These are phyloP conservation scores for Eumacrocentrus americanus DNA, from an alignment of 2,888 invertebrate genomes.

Conservation along the genomic window DNA sequence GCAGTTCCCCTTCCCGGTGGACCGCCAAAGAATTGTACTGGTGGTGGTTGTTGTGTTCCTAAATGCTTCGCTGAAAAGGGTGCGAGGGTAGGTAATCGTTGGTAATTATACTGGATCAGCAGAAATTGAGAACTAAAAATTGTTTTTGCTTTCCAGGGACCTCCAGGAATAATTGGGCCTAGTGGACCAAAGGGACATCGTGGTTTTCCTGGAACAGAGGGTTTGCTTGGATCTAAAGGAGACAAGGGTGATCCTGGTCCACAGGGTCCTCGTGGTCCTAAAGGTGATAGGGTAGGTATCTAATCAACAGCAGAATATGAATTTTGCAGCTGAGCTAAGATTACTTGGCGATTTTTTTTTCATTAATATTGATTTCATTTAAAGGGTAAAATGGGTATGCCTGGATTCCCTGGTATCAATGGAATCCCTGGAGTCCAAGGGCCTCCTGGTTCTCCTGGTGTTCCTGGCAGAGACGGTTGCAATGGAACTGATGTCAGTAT, in stretches of 20 bases:
- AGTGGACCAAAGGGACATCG: slow-evolving; percentile 77
- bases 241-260: slow-evolving; percentile 87
- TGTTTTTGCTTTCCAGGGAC: slow-evolving; percentile 65
- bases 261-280: slow-evolving; percentile 79
- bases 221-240: slow-evolving; percentile 86
- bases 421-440: slow-evolving; percentile 78
- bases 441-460: slow-evolving; percentile 73
- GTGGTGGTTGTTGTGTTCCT: slow-evolving; percentile 75
- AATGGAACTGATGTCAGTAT: slow-evolving; percentile 89
- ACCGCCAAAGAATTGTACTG: slow-evolving; percentile 68
- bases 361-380: slow-evolving; percentile 23
- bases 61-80: slow-evolving; percentile 92
- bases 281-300: slow-evolving; percentile 73
- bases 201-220: slow-evolving; percentile 85
- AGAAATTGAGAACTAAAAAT: slow-evolving; percentile 2
- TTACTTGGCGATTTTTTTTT: not conserved
- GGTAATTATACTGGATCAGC: slow-evolving; percentile 3
- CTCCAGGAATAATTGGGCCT: slow-evolving; percentile 75
- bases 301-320: not conserved
- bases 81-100: slow-evolving; percentile 69
- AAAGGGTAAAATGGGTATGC: slow-evolving; percentile 82
- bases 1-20: slow-evolving; percentile 63
- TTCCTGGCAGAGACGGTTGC: slow-evolving; percentile 90
- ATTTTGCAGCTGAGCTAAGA: not conserved
- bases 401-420: slow-evolving; percentile 82